A percentile compares a stretch with the other conserved stretches of the same genome.
These are phyloP conservation scores for Bombus confusus DNA, from an alignment of 1,140 invertebrate species.

Conservation along the genomic window DNA sequence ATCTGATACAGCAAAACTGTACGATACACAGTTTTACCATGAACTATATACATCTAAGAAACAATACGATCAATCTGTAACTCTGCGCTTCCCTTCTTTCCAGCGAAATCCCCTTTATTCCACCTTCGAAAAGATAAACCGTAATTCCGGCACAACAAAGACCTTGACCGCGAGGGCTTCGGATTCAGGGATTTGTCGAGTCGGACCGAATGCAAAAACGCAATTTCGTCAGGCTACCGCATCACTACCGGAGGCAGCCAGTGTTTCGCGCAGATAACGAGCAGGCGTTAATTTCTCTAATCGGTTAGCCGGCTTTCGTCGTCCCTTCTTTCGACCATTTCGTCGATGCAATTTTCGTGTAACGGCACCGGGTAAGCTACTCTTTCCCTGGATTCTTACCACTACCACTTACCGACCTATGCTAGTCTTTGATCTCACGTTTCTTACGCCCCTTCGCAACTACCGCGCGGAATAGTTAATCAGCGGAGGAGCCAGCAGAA, in stretches of 20 bases:
- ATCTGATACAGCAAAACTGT: too few relatives aligned
- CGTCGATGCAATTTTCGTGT: constrained; percentile 51
- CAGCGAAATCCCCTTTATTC: constrained; percentile 63
- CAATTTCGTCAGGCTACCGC: constrained; percentile 16
- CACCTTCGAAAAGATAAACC: constrained; percentile 59
- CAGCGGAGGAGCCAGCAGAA: not conserved
- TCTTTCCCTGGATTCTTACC: constrained; percentile 17
- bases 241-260: not conserved
- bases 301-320: constrained; percentile 40
- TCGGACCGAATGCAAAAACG: constrained; percentile 54
- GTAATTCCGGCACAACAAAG: constrained; percentile 42
- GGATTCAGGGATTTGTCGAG: constrained; percentile 57
- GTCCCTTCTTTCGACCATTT: not conserved
- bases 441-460: not conserved
- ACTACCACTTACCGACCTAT: not conserved
- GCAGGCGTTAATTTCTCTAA: constrained; percentile 61
- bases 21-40: not conserved
- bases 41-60: not conserved
- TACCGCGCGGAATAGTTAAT: not conserved
- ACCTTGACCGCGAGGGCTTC: constrained; percentile 60
- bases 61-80: constrained; percentile 31
- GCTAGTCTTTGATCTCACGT: constrained; percentile 16
- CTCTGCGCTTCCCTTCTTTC: constrained; percentile 10
- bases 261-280: constrained; percentile 57
- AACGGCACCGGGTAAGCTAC: constrained; percentile 37